These are phyloP conservation scores for Calonectris borealis DNA, from an alignment of 2,113 vertebrate genomes.

Conservation along the genomic window DNA sequence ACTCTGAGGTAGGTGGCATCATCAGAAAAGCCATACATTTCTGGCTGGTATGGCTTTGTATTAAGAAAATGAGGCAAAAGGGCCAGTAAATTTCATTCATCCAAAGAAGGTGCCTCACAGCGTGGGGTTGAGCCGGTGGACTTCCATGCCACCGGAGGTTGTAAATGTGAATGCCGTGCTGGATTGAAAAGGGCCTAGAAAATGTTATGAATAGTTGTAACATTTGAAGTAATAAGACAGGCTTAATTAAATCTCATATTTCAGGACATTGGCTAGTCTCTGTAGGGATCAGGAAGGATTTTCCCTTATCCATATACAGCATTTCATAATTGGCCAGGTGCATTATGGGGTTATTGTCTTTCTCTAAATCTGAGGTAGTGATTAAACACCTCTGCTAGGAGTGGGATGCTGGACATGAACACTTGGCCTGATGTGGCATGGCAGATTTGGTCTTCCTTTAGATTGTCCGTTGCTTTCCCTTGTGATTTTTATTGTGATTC, in stretches of 20 bases:
- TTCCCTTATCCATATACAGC: constrained; percentile 9
- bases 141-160: neutral
- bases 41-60: neutral
- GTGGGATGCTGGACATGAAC: neutral
- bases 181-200: constrained; percentile 29
- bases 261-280: constrained; percentile 22
- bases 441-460: neutral
- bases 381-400: neutral
- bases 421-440: neutral
- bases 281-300: constrained; percentile 53
- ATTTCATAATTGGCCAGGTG: constrained; percentile 43
- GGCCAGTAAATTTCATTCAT: neutral
- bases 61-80: constrained; percentile 8
- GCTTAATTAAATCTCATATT: constrained; percentile 58
- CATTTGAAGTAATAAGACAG: constrained; percentile 55
- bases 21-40: neutral
- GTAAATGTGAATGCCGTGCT: neutral
- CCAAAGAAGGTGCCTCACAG: neutral
- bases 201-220: constrained; percentile 36
- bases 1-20: neutral
- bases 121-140: neutral
- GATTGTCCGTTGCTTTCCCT: neutral
- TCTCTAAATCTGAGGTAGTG: neutral
- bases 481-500: neutral
- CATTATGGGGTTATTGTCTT: constrained; percentile 30